Percentiles rank a stretch among this genome's conserved stretches.
phyloP scores from a whole-genome alignment of 2,113 vertebrate genomes.

The Turdus rufiventris region DNA sequence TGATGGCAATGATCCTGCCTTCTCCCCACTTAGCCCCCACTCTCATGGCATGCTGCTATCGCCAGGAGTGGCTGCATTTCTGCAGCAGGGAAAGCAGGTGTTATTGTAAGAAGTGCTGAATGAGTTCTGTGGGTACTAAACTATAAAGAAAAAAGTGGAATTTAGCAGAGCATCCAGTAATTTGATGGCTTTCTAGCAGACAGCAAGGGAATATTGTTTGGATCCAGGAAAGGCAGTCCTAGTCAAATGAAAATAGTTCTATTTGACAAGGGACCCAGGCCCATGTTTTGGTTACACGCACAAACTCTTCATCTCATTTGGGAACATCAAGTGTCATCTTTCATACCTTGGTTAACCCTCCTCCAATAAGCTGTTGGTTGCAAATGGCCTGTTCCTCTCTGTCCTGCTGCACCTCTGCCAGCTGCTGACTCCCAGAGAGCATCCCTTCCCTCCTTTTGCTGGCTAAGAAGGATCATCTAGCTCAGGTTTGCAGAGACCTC shows the following conservation, averaged over 20 bases:
- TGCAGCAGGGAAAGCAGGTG: background rate
- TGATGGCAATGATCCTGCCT: background rate
- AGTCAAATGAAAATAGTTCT: background rate
- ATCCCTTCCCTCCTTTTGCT: background rate
- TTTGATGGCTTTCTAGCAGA: background rate
- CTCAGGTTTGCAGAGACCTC: background rate
- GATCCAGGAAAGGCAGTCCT: background rate
- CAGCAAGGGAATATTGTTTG: accelerated
- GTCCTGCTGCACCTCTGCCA: background rate
- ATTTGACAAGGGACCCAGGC: background rate
- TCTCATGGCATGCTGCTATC: accelerated
- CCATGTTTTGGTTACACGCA: background rate
- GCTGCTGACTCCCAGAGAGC: background rate
- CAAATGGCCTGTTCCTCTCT: background rate
- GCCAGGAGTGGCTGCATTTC: background rate
- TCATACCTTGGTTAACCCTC: background rate
- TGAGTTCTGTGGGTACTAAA: background rate
- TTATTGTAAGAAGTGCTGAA: background rate
- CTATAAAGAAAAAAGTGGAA: background rate
- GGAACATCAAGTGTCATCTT: background rate
- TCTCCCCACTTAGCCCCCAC: accelerated
- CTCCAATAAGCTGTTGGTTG: background rate
- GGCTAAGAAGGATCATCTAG: background rate
- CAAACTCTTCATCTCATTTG: background rate
- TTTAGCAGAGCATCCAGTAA: background rate